Conservation (phyloP, 2,888 invertebrate species). For the Notodonta dromedarius region DNA sequence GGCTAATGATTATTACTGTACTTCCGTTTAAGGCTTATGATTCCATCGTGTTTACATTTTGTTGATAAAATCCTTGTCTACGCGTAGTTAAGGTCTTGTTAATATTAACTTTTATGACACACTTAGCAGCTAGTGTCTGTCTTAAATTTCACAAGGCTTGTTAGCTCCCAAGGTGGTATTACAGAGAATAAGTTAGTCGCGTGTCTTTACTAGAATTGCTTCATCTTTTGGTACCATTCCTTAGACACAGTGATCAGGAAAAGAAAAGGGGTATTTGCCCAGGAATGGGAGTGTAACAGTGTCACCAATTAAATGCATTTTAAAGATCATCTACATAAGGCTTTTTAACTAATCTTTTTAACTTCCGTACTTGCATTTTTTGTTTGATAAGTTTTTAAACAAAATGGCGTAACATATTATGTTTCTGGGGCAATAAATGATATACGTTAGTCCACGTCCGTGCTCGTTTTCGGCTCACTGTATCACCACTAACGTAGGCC, state of each 20-base stretch:
- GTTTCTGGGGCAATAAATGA: neutral
- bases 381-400: no score
- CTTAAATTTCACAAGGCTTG: neutral
- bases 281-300: no score
- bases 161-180: neutral
- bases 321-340: no score
- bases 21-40: constrained; percentile 3
- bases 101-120: constrained; percentile 3
- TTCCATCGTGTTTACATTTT: constrained; percentile 2
- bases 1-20: constrained; percentile 4
- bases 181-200: neutral
- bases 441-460: neutral
- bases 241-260: no score
- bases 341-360: no score
- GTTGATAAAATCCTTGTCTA: neutral
- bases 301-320: no score
- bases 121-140: neutral
- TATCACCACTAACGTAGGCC: neutral
- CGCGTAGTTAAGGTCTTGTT: neutral
- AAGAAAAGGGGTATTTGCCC: no score
- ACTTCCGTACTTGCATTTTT: no score
- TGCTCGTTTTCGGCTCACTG: neutral
- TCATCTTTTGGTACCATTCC: no score
- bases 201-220: neutral
- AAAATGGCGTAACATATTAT: neutral